Conservation (phyloP, 2,113 vertebrate species). For the Origma solitaria region DNA sequence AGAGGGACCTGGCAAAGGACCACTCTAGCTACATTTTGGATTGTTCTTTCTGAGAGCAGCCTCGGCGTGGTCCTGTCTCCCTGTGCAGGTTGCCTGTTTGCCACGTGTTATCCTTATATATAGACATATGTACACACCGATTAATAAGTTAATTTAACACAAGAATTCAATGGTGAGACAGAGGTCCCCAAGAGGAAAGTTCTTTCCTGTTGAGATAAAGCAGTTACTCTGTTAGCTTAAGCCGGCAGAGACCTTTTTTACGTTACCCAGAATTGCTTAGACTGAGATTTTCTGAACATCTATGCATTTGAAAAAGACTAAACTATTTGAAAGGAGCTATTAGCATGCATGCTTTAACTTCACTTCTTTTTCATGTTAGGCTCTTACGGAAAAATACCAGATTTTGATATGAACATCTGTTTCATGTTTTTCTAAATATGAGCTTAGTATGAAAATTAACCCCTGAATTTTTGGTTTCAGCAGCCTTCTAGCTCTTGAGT, state of each 20-base stretch:
- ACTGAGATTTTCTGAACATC: constrained; percentile 49
- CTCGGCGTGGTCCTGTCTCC: not conserved
- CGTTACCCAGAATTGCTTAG: constrained; percentile 24
- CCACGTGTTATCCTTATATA: not conserved
- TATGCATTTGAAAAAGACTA: constrained; percentile 31
- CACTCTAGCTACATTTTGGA: not conserved
- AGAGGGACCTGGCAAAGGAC: not conserved
- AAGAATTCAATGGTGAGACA: constrained; percentile 20
- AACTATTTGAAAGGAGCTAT: constrained; percentile 65
- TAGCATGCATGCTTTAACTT: constrained; percentile 61
- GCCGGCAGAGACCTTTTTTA: not conserved
- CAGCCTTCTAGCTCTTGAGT: not conserved
- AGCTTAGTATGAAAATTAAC: constrained; percentile 59
- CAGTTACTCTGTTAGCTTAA: constrained; percentile 32
- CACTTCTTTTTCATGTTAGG: constrained; percentile 65
- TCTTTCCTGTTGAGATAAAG: constrained; percentile 45
- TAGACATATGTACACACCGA: not conserved
- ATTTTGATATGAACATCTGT: constrained; percentile 73
- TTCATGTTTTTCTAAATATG: constrained; percentile 68
- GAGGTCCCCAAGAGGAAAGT: constrained; percentile 14
- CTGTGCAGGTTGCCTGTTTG: constrained; percentile 13
- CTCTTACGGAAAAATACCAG: constrained; percentile 51
- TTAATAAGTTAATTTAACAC: constrained; percentile 38
- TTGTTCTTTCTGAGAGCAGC: not conserved
- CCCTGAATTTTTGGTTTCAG: constrained; percentile 52